A percentile compares a stretch with the other conserved stretches of the same genome.
Evolutionary conservation across 2,888 invertebrate genomes (phyloP).

Genomic region (Cephus pygmeus): DNA sequence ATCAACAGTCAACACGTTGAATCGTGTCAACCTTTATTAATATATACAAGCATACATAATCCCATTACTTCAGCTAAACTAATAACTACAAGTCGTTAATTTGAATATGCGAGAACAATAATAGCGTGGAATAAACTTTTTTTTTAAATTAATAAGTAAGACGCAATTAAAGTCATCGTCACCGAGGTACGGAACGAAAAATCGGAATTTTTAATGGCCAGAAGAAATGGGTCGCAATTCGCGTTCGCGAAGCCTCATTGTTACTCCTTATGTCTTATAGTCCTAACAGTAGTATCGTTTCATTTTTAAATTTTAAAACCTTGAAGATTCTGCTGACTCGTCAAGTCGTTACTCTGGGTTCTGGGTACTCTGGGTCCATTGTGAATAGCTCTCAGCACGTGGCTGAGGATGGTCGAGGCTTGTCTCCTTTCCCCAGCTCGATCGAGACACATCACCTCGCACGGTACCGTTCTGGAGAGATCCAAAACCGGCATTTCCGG

Average conservation of each 20-base stretch:
- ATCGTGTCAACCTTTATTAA: background rate
- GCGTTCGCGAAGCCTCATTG: background rate
- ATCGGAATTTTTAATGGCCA: background rate
- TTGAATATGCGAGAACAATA: background rate
- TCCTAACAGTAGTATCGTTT: background rate
- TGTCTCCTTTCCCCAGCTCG: constrained; percentile 28
- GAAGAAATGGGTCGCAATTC: background rate
- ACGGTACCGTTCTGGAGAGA: constrained; percentile 30
- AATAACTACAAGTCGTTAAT: background rate
- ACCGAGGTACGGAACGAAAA: background rate
- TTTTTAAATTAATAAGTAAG: background rate
- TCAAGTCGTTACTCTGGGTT: background rate
- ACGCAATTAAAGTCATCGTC: background rate
- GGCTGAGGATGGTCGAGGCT: constrained; percentile 28
- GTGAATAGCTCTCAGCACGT: constrained; percentile 22
- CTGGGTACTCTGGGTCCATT: background rate
- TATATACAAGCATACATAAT: constrained; percentile 40
- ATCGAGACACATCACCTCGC: constrained; percentile 36
- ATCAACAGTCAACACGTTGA: background rate
- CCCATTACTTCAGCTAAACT: constrained; percentile 37
- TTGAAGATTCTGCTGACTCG: background rate
- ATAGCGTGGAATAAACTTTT: background rate
- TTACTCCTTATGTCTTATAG: background rate
- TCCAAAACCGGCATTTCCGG: constrained; percentile 38
- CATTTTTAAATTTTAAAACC: constrained; percentile 2